Percentiles rank a stretch among this genome's conserved stretches.
These are phyloP conservation scores for Agrochola macilenta DNA, from an alignment of 2,888 invertebrate genomes.

Conservation along the genomic window DNA sequence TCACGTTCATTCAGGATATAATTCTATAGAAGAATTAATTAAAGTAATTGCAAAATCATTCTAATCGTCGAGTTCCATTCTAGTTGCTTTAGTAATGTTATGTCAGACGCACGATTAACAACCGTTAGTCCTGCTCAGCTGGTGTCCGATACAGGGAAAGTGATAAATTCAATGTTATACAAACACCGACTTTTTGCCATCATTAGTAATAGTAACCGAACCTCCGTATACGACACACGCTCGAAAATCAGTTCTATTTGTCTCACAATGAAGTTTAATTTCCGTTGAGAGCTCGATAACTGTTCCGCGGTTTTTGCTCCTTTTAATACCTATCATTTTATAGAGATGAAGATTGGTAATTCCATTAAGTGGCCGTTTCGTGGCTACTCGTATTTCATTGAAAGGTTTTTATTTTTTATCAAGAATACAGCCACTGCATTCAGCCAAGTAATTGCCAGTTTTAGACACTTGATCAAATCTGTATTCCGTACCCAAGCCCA, in stretches of 20 bases:
- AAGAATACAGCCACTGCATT: slow-evolving; percentile 5
- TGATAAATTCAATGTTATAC: slow-evolving; percentile 78
- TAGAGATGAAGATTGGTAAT: slow-evolving; percentile 34
- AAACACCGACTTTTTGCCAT: slow-evolving; percentile 70
- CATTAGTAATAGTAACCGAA: slow-evolving; percentile 58
- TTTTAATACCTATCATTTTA: slow-evolving; percentile 38
- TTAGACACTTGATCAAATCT: slow-evolving; percentile 40
- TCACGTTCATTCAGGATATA: neutral
- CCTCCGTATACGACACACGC: slow-evolving; percentile 26
- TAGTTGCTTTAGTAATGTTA: slow-evolving; percentile 70
- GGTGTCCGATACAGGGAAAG: slow-evolving; percentile 80
- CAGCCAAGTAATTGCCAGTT: slow-evolving; percentile 25
- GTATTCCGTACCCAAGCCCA: slow-evolving; percentile 2
- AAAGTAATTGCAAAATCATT: slow-evolving; percentile 3
- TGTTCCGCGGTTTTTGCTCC: slow-evolving; percentile 51
- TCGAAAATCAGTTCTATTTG: slow-evolving; percentile 25
- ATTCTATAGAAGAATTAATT: neutral
- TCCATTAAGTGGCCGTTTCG: slow-evolving; percentile 22
- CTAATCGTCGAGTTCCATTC: slow-evolving; percentile 61
- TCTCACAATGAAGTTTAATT: slow-evolving; percentile 5
- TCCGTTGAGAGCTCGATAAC: neutral
- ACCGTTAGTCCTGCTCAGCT: slow-evolving; percentile 73
- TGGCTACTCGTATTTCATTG: slow-evolving; percentile 20
- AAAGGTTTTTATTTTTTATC: slow-evolving; percentile 24
- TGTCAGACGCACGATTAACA: slow-evolving; percentile 76